Evolutionary conservation across 2,888 invertebrate genomes (phyloP), one percentile per base, ranked within the genome.

Genomic region (Ormyrus nitidulus): DNA sequence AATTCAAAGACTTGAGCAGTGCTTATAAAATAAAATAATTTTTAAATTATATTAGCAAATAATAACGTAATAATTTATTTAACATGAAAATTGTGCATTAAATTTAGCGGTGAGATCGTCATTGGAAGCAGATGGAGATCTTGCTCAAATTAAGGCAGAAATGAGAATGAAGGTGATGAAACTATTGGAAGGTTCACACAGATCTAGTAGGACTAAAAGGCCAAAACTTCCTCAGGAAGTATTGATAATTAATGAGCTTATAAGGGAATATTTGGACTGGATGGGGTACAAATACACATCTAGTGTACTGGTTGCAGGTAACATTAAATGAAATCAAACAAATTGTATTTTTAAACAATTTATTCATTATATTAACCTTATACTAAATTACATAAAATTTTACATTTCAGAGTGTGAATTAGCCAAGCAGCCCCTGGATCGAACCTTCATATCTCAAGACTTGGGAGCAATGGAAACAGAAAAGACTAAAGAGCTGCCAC

Each of bases 201-300:
- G 83, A 79, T 85, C 86, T 51, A 84, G 77, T 64, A 85, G 81
- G 80, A 79, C 80, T 6, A 87, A 86, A 65, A 81, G 81, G 54
- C 86, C 87, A 8, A 87, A 87, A 53, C 84, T 85, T 34, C 86
- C 90, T 11, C 86, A 86, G 13, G 86, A 90, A 79, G 84, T 90
- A 48, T 59, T 92, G 56, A 88, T 95, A 0, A 91, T 94, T 62
- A 95, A 95, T 84, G 94, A 94, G 86, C 90, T 95, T 0, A 92
- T 95, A 6, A 90, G 93, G 79, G 95, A 95, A 86, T 95, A 95
- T 86, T 88, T 95, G 5, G 92, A 93, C 83, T 95, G 95, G 95
- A 94, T 94, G 84, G 95, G 94, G 0, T 95, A 94, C 84, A 91
- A 94, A 48, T 94, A 94, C 83, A 93, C 94, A 0, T 91, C 92